A percentile compares a stretch with the other conserved stretches of the same genome.
Conservation (phyloP, 1,140 invertebrate genomes). For the Geopemphigus sp. region DNA sequence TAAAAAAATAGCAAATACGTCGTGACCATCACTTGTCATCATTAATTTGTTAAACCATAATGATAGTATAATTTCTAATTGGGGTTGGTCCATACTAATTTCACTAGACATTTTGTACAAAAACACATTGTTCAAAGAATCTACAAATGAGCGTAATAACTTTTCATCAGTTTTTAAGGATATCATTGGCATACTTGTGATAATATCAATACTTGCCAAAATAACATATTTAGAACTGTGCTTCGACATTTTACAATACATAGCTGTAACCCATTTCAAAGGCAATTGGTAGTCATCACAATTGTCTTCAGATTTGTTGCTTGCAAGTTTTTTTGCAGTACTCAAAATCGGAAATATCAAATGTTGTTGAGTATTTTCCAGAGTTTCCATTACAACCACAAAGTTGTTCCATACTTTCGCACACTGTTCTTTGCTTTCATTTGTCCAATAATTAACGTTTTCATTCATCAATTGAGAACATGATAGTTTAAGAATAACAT, state of each 20-base stretch:
- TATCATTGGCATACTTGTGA: not conserved
- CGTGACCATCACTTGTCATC: not conserved
- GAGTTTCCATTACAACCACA: slow-evolving; percentile 59
- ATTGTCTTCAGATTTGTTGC: not conserved
- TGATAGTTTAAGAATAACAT: slow-evolving; percentile 22
- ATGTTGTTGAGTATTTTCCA: slow-evolving; percentile 66
- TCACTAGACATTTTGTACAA: slow-evolving; percentile 38
- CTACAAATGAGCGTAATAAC: slow-evolving; percentile 13
- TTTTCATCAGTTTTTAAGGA: slow-evolving; percentile 3
- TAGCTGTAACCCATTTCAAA: slow-evolving; percentile 32
- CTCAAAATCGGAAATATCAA: slow-evolving; percentile 60
- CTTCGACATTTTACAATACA: slow-evolving; percentile 36
- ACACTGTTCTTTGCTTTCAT: slow-evolving; percentile 14
- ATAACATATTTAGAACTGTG: slow-evolving; percentile 35
- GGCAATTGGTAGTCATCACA: slow-evolving; percentile 1
- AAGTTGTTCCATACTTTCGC: slow-evolving; percentile 55
- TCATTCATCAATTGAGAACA: not conserved
- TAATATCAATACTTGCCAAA: slow-evolving; percentile 34
- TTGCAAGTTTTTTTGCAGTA: slow-evolving; percentile 55
- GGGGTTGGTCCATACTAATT: not conserved
- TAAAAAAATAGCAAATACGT: slow-evolving; percentile 14
- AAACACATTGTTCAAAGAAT: slow-evolving; percentile 25
- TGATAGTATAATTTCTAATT: slow-evolving; percentile 29
- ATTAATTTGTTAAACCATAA: slow-evolving; percentile 21
- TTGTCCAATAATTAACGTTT: slow-evolving; percentile 51